phyloP scores from a whole-genome alignment of 2,888 invertebrate genomes.

The Rhingia campestris region DNA sequence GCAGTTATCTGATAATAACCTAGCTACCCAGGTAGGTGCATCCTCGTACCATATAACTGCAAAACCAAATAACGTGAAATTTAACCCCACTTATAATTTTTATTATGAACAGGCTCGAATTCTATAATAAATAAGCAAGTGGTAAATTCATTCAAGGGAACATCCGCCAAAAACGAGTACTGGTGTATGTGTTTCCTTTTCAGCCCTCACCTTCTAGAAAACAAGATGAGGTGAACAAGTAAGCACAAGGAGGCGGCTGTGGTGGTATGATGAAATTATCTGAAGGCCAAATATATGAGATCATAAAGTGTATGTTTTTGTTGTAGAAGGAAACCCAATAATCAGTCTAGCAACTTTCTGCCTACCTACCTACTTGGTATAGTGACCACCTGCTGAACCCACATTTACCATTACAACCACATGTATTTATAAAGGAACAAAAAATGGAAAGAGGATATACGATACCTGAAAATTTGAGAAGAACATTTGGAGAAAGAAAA shows the following conservation, averaged over 20 bases:
- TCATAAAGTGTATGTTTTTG: conserved; percentile 66
- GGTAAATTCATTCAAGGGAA: too few species aligned
- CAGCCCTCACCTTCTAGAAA: background rate
- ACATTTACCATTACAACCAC: conserved; percentile 57
- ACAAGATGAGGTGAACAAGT: background rate
- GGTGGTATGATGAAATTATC: conserved; percentile 66
- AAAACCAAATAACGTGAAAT: too few species aligned
- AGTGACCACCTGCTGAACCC: conserved; percentile 72
- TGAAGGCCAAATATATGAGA: conserved; percentile 73
- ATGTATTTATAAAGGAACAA: conserved; percentile 44
- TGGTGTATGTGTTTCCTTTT: background rate
- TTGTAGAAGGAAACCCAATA: conserved; percentile 72
- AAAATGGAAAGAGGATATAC: background rate
- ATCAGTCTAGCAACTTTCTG: conserved; percentile 59
- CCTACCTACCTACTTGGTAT: conserved; percentile 43
- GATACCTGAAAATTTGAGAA: background rate
- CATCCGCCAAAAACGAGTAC: too few species aligned
- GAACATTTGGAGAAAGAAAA: background rate
- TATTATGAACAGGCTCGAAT: too few species aligned
- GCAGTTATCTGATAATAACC: too few species aligned
- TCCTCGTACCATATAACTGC: too few species aligned
- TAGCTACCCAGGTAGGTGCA: too few species aligned
- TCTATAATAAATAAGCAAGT: too few species aligned
- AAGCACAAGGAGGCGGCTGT: background rate
- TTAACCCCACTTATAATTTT: too few species aligned